Evolutionary conservation across 2,113 vertebrate genomes (phyloP), one percentile per base, ranked within the genome.

Genomic region (Sprattus sprattus): DNA sequence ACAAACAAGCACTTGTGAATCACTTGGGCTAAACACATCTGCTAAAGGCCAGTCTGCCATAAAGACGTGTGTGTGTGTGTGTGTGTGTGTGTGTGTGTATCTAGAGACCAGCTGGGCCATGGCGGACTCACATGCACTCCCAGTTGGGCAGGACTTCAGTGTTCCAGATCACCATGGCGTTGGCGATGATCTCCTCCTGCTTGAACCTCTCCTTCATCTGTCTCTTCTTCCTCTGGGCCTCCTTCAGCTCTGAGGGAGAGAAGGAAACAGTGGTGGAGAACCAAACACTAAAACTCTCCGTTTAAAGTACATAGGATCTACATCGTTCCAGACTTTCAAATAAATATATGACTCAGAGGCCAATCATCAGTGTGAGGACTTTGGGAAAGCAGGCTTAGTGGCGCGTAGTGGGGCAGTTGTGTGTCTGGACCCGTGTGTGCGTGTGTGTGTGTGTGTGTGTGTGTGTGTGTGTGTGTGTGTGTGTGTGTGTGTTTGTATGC

Each of bases 111-210:
- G 50, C 10, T 15, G 11, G 11, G 50, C 50, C 16, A 16, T n/a
- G n/a, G 52, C 52, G 15, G 52, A 57, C 96, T 96, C 94, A 97
- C 96, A 96, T 94, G 90, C 93, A 94, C 91, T 97, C 96, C 96
- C 96, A 97, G 88, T 97, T 96, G 86, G 96, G 96, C 88, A 97
- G 92, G 91, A 97, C 95, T 92, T 97, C 96, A 87, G 95, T 96
- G 91, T 96, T 95, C 96, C 96, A 97, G 92, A 96, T 94, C 87
- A 97, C 95, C 96, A 97, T 96, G 87, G 96, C 95, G 88, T 92
- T 96, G 86, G 96, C 95, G 6, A 97, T 97, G 91, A 90, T 96
- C 87, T 97, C 96, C 89, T 97, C 96, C 93, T 97, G 96, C 87
- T 94, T 95, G 93, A 95, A 96, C 91, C 96, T 93, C 87, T 96